Evolutionary conservation across 2,797 vertebrate genomes (phyloP).

Genomic region (Anolis apletophallus): DNA sequence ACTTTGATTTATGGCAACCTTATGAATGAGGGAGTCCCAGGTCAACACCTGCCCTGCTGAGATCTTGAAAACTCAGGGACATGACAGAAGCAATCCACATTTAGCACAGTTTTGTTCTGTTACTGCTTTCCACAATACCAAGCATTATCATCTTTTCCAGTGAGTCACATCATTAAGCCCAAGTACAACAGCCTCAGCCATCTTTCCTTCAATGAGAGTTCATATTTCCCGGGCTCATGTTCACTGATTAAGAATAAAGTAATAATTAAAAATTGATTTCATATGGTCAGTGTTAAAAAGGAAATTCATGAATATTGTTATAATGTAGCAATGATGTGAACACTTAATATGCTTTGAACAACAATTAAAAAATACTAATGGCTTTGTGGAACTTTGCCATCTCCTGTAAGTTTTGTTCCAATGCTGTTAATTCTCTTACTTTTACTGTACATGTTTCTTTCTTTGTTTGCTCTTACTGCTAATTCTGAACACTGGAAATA

Average conservation of each 20-base stretch:
- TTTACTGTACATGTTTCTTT: not conserved
- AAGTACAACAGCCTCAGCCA: not conserved
- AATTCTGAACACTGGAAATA: not conserved
- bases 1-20: too few relatives aligned
- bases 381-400: not conserved
- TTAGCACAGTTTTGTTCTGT: too few relatives aligned
- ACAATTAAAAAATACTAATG: not conserved
- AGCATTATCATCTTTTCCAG: too few relatives aligned
- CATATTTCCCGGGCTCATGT: not conserved
- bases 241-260: not conserved
- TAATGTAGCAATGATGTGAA: not conserved
- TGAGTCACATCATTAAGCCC: not conserved
- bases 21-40: too few relatives aligned
- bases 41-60: too few relatives aligned
- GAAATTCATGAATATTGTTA: not conserved
- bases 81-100: too few relatives aligned
- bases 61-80: too few relatives aligned
- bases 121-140: too few relatives aligned
- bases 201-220: too few relatives aligned
- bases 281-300: not conserved
- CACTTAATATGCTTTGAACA: not conserved
- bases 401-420: not conserved
- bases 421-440: not conserved
- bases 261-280: not conserved
- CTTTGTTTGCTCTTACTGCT: not conserved